phyloP scores from a whole-genome alignment of 1,140 invertebrate species.

The Phocides pigmalion region DNA sequence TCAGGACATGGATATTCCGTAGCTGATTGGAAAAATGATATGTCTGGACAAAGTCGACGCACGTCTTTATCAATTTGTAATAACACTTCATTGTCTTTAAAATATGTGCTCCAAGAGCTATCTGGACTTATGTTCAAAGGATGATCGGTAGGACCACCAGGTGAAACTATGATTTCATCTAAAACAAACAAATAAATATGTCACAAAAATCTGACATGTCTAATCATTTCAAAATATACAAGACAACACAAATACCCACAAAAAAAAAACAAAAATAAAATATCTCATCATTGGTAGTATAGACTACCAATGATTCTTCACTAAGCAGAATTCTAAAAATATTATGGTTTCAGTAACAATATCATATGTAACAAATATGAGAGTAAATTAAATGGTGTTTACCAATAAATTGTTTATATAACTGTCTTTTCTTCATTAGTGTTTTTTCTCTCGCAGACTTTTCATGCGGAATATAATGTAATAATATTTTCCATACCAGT shows the following conservation, averaged over 20 bases:
- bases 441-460: conserved; percentile 87
- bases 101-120: conserved; percentile 95
- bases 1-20: conserved; percentile 93
- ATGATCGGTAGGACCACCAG: conserved; percentile 90
- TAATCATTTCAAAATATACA: too few relatives aligned
- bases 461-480: conserved; percentile 91
- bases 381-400: conserved; percentile 43
- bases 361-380: too few relatives aligned
- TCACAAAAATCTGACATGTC: too few relatives aligned
- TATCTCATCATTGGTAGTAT: too few relatives aligned
- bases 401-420: conserved; percentile 94
- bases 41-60: conserved; percentile 96
- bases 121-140: conserved; percentile 97
- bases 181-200: conserved; percentile 41
- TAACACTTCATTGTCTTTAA: conserved; percentile 98
- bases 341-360: too few relatives aligned
- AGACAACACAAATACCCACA: too few relatives aligned
- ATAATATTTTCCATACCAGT: conserved; percentile 92
- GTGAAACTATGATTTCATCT: conserved; percentile 93
- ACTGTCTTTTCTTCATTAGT: conserved; percentile 87
- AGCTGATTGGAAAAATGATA: conserved; percentile 97
- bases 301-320: too few relatives aligned
- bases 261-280: too few relatives aligned
- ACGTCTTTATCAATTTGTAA: conserved; percentile 99
- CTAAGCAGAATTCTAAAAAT: too few relatives aligned